These are phyloP conservation scores for Zaprionus obscuricornis DNA, from an alignment of 2,888 invertebrate species.

Conservation along the genomic window DNA sequence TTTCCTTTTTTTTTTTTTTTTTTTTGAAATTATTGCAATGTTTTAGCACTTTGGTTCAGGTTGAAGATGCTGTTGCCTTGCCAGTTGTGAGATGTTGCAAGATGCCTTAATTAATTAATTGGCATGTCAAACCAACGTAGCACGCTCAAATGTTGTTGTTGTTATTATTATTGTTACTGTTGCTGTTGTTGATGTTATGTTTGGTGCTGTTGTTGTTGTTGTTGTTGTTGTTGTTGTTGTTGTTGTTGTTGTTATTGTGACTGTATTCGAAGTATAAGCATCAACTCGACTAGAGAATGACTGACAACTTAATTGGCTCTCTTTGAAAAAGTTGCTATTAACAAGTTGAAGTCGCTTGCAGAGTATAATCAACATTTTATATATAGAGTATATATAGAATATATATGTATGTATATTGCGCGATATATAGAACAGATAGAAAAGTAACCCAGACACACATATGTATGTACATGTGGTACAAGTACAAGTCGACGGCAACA, in stretches of 20 bases:
- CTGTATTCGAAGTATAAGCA: constrained; percentile 19
- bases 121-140: constrained; percentile 40
- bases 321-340: constrained; percentile 72
- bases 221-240: constrained; percentile 16
- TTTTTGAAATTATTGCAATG: constrained; percentile 61
- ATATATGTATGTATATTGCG: background rate
- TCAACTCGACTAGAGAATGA: constrained; percentile 64
- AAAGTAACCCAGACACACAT: too few relatives aligned
- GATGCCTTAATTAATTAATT: constrained; percentile 68
- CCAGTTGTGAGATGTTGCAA: constrained; percentile 41
- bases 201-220: constrained; percentile 15
- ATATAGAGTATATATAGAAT: background rate
- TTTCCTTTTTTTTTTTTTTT: constrained; percentile 18
- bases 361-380: constrained; percentile 4
- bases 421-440: background rate
- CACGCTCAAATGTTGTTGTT: constrained; percentile 21
- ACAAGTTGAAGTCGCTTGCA: constrained; percentile 45
- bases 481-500: constrained; percentile 37
- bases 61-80: constrained; percentile 16
- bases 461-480: constrained; percentile 6
- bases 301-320: constrained; percentile 81
- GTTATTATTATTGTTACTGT: constrained; percentile 5
- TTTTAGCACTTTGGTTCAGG: constrained; percentile 41
- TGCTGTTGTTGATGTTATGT: too few relatives aligned
- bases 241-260: constrained; percentile 9